Evolutionary conservation across 2,797 vertebrate genomes (phyloP), one percentile per base, ranked within the genome.

Genomic region (Pseudochaenichthys georgianus): DNA sequence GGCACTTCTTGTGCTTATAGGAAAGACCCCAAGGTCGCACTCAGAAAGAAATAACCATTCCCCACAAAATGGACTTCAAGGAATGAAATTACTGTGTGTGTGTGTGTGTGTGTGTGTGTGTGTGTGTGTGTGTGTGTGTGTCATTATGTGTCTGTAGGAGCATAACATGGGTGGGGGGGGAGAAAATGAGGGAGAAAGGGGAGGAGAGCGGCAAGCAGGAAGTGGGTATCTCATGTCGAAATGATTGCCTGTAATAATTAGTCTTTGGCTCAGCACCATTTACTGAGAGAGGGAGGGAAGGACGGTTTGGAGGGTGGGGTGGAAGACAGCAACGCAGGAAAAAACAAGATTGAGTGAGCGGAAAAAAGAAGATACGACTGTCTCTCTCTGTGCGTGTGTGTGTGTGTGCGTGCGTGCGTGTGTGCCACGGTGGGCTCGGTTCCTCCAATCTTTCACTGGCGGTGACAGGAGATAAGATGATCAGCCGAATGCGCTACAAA

Each of bases 381-480:
- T 50, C 50, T 21, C 48, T n/a, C 38, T 31, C 38, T 61, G 73
- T 64, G 78, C 50, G 47, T 0, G 73, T 28, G 68, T 52, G 71
- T 59, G 71, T 67, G 69, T 38, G 54, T 21, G 38, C 17, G 54
- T 64, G 47, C 41, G 41, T 31, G 48, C 23, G 58, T 38, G 71
- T 4, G 69, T 9, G 64, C 10, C 67, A 65, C 52, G 48, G 75
- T 81, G 73, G 64, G 83, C 83, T 87, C 47, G 13, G 77, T 83
- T 82, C 85, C 77, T 84, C 90, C 86, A 86, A 88, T 92, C 89
- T 92, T 83, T 88, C 86, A 86, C 88, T 89, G 84, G 78, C 84
- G 71, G 83, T 94, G 95, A 94, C 92, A 93, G 91, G 80, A 93
- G 91, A 95, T 95, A 90, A 94, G 94, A 92, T 93, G 90, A 93